Evolutionary conservation across 2,888 invertebrate genomes (phyloP).

Genomic region (Eristalis arbustorum): DNA sequence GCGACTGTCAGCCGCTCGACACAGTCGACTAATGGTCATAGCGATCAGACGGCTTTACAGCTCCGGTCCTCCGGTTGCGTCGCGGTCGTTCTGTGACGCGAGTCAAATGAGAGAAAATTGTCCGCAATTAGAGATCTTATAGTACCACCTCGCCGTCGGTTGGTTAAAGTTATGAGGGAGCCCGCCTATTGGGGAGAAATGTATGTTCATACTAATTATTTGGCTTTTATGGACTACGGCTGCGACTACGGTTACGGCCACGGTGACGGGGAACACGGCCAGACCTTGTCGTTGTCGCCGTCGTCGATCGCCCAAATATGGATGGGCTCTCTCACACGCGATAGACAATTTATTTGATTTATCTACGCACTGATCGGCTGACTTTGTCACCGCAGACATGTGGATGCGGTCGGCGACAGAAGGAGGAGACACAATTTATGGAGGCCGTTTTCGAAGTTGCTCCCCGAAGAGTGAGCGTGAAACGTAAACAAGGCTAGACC

Average conservation of each 20-base stretch:
- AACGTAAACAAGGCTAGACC: slow-evolving; percentile 11
- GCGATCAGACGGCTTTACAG: not conserved
- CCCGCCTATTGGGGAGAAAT: not conserved
- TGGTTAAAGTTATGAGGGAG: not conserved
- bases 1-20: not conserved
- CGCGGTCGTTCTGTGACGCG: not conserved
- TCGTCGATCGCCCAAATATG: slow-evolving; percentile 1
- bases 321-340: slow-evolving; percentile 12
- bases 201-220: slow-evolving; percentile 17
- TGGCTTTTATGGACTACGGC: not conserved
- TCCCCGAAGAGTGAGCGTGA: not conserved
- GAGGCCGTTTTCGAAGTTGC: slow-evolving; percentile 4
- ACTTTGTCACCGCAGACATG: slow-evolving; percentile 25
- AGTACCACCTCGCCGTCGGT: not conserved
- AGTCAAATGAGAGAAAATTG: slow-evolving; percentile 30
- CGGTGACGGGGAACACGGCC: not conserved
- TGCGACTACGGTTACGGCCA: not conserved
- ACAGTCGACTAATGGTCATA: not conserved
- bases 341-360: slow-evolving; percentile 10
- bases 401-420: not conserved
- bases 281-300: slow-evolving; percentile 21
- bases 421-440: slow-evolving; percentile 8
- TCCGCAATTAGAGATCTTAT: slow-evolving; percentile 9
- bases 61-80: no score
- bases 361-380: slow-evolving; percentile 12